These are phyloP conservation scores for Cheilosia vernalis DNA, from an alignment of 2,888 invertebrate genomes.

Conservation along the genomic window DNA sequence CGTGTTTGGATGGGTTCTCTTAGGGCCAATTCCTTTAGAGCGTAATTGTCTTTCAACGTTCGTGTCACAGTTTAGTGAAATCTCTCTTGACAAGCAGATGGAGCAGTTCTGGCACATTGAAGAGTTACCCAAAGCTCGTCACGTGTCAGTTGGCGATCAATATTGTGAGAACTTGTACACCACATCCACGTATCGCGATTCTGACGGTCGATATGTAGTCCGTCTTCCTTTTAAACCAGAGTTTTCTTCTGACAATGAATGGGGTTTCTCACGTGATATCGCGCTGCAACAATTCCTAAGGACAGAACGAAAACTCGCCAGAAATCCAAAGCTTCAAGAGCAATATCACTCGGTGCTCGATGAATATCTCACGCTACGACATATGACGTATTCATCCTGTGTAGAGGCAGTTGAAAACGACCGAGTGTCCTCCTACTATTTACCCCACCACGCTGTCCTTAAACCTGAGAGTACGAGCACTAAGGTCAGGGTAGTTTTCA, in stretches of 20 bases:
- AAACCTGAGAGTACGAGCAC: conserved; percentile 60
- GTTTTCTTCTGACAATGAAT: background rate
- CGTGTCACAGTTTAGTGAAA: conserved; percentile 2
- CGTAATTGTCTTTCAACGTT: background rate
- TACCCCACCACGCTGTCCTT: conserved; percentile 59
- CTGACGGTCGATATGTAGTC: too few relatives aligned
- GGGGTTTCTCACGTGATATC: background rate
- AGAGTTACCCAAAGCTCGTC: background rate
- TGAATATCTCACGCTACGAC: background rate
- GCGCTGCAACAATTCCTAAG: background rate
- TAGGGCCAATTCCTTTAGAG: background rate
- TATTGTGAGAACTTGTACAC: background rate
- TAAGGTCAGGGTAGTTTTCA: too few relatives aligned
- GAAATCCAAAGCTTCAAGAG: background rate
- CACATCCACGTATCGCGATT: background rate
- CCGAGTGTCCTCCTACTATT: background rate
- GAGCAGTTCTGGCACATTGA: conserved; percentile 6
- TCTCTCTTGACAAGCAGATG: background rate
- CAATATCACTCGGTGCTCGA: background rate
- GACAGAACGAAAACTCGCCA: background rate
- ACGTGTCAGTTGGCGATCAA: background rate
- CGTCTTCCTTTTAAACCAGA: background rate
- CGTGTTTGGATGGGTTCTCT: background rate
- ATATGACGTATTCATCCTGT: background rate
- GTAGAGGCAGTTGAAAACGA: background rate